Evolutionary conservation across 2,888 invertebrate species (phyloP), one percentile per base, ranked within the genome.

Genomic region (Oscheius onirici): DNA sequence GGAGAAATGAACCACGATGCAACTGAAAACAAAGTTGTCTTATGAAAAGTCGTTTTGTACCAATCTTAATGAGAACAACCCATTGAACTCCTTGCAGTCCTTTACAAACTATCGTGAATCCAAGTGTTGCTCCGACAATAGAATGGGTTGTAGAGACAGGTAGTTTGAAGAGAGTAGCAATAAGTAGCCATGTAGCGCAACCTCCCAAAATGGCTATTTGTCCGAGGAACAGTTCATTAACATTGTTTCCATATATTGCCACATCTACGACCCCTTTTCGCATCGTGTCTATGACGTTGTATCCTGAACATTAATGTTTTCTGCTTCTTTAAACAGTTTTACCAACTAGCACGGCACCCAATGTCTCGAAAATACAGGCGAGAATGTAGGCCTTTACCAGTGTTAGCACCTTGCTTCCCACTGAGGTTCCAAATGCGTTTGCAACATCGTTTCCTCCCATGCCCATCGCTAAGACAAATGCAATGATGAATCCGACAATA

Each of bases 391-490:
- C 97, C 88, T 94, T 93, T 75, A 92, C 91, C 76, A 79, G 71
- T 10, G 77, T 77, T 2, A 79, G 66, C 0, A 73, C 76, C 44
- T 71, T 71, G 44, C 75, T 75, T 22, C 79, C 79, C 11, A 79
- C 79, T 3, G 79, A 77, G 2, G 24, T 96, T 96, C 85, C 97
- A 89, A 99, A 99, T 8, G 96, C 95, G 88, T 99, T 99, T 78
- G 97, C 97, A 74, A 97, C 96, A 90, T 97, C 97, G 88, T 97
- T 97, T 74, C 97, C 97, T 58, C 97, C 97, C 86, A 97, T 95
- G 58, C 96, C 97, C 89, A 97, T 97, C 67, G 97, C 97, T 89
- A 99, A 90, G 71, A 95, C 89, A 89, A 99, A 99, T 67, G 97
- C 95, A 81, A 99, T 93, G 82, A 95, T 88, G 89, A 97, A 97